Base-by-base conservation (phyloP, 1,140 invertebrate genomes). In the Plodia interpunctella region DNA sequence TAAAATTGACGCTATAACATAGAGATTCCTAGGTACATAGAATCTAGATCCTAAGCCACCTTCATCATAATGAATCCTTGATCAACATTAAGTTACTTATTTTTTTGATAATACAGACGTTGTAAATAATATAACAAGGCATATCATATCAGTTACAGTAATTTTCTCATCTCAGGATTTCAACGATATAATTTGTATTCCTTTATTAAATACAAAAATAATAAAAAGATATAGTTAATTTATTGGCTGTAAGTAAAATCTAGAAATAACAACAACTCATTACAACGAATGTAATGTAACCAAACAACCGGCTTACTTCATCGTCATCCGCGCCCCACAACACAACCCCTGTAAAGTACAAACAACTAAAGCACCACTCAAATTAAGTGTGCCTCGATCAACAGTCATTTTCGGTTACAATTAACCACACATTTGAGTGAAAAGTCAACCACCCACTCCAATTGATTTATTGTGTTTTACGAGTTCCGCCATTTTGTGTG, bases 341-440 rank as follows among this genome's bases (percentile, higher is more conserved):
- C 55, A 58, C 78, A 72, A 71, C 83, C 80, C 82, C 74, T 74
- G 64, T 65, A 59, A 68, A 55, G 35, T 49, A 56, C 59, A 61
- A 71, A 69, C 68, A 63, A 59, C 66, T 68, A 74, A 75, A 77
- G 77, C 78, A 83, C 83, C 87, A 89, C 87, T 89, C 84, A 87
- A 86, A 89, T 89, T 87, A 89, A 89, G 84, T 87, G 87, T 80
- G 76, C 78, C 82, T 87, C 83, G 87, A 89, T 89, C 87, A 87
- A 89, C 87, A 89, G 81, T 87, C 81, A 89, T 89, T 89, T 88
- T 89, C 84, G 87, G 87, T 87, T 87, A 87, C 87, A 89, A 89
- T 89, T 89, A 89, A 89, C 87, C 84, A 89, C 87, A 86, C 87
- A 85, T 89, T 88, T 87, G 84, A 89, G 87, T 89, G 83, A 89